A percentile compares a stretch with the other conserved stretches of the same genome.
Conservation (phyloP, 2,888 invertebrate genomes). For the Xylota segnis region DNA sequence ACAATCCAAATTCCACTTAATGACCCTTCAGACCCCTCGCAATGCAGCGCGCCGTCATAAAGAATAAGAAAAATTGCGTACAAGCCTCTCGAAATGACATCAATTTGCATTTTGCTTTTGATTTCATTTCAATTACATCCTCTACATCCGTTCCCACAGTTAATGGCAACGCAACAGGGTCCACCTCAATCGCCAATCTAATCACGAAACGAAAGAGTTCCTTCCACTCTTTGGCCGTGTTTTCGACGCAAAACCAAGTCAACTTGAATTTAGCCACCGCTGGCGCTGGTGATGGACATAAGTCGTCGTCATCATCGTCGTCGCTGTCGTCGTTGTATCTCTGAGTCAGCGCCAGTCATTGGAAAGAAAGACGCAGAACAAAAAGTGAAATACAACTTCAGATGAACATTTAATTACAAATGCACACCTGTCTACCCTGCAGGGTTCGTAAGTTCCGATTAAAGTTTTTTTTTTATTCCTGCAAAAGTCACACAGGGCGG, state of each 20-base stretch:
- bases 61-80: constrained; percentile 32
- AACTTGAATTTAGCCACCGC: constrained; percentile 49
- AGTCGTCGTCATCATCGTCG: constrained; percentile 27
- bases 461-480: constrained; percentile 34
- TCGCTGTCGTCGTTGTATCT: neutral
- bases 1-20: constrained; percentile 5
- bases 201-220: constrained; percentile 32
- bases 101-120: constrained; percentile 74
- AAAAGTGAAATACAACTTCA: constrained; percentile 35
- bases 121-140: constrained; percentile 73
- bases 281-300: constrained; percentile 53
- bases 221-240: neutral
- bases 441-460: constrained; percentile 52
- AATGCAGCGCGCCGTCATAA: neutral
- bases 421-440: constrained; percentile 72
- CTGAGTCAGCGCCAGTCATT: constrained; percentile 55
- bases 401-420: constrained; percentile 72
- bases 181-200: constrained; percentile 57
- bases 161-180: constrained; percentile 42
- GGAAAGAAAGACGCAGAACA: constrained; percentile 33
- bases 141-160: constrained; percentile 71
- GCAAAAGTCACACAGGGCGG: constrained; percentile 6
- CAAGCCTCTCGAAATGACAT: constrained; percentile 56
- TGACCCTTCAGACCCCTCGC: constrained; percentile 30
- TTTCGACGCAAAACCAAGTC: constrained; percentile 16